Evolutionary conservation across 2,888 invertebrate genomes (phyloP), one percentile per base, ranked within the genome.

Genomic region (Melolontha melolontha): DNA sequence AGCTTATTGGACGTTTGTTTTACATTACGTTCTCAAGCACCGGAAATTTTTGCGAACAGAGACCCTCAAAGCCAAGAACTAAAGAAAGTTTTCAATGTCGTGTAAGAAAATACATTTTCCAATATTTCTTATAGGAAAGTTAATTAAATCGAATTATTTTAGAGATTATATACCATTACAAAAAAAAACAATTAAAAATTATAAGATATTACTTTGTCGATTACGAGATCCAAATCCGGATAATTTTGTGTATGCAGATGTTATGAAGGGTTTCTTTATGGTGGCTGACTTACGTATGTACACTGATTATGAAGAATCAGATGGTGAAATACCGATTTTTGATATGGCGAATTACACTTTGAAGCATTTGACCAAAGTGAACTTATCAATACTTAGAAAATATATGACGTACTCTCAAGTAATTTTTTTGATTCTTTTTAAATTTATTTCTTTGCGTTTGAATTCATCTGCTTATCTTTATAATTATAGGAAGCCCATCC

Each of bases 321-420:
- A 87, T 0, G 92, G 92, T 0, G 92, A 92, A 78, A 86, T 92
- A 59, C 91, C 91, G 0, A 88, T 92, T 54, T 91, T 91, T 73
- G 92, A 92, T 79, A 88, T 91, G 79, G 85, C 86, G 0, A 90
- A 90, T 54, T 88, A 88, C 42, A 84, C 87, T 0, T 78, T 91
- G 67, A 87, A 88, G 69, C 91, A 91, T 75, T 82, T 91, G 29
- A 85, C 89, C 7, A 89, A 88, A 81, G 82, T 91, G 1, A 88
- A 88, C 44, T 80, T 91, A 50, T 87, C 88, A 0, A 86, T 89
- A 41, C 78, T 91, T 17, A 86, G 89, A 57, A 89, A 90, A 77
- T 91, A 91, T 77, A 90, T 91, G 90, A 84, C 89, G 75, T 91
- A 91, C 75, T 88, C 90, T 52, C 91, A 90, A 84, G 89, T 88